phyloP scores from a whole-genome alignment of 1,140 invertebrate genomes.

The Euglossa dilemma region DNA sequence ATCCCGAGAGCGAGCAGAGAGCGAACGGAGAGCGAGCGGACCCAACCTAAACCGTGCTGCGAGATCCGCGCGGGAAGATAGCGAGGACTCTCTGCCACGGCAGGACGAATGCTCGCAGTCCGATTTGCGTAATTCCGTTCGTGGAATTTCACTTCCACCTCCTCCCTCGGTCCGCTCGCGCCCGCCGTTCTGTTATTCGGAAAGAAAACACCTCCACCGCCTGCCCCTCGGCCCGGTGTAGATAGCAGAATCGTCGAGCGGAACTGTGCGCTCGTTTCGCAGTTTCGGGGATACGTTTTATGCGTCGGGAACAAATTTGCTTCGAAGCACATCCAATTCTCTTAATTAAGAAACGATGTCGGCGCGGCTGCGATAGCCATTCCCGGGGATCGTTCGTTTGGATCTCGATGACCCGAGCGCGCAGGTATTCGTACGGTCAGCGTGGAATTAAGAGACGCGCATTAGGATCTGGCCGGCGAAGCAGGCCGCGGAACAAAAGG shows the following conservation, averaged over 20 bases:
- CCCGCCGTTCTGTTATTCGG: not conserved
- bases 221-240: no score
- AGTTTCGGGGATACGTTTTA: not conserved
- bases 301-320: not conserved
- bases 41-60: conserved; percentile 44
- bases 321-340: not conserved
- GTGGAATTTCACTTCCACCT: conserved; percentile 60
- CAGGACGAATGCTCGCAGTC: conserved; percentile 58
- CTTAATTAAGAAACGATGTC: conserved; percentile 20
- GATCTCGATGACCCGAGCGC: conserved; percentile 15
- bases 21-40: conserved; percentile 9
- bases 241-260: not conserved
- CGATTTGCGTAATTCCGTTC: conserved; percentile 74
- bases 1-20: conserved; percentile 20
- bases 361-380: not conserved
- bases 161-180: not conserved
- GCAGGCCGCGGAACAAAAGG: not conserved
- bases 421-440: not conserved
- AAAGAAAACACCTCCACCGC: not conserved
- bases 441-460: conserved; percentile 12
- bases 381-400: not conserved
- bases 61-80: conserved; percentile 70
- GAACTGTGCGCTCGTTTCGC: not conserved
- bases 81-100: conserved; percentile 41
- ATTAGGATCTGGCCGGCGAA: not conserved